Evolutionary conservation across 2,888 invertebrate genomes (phyloP).

Genomic region (Rhingia campestris): DNA sequence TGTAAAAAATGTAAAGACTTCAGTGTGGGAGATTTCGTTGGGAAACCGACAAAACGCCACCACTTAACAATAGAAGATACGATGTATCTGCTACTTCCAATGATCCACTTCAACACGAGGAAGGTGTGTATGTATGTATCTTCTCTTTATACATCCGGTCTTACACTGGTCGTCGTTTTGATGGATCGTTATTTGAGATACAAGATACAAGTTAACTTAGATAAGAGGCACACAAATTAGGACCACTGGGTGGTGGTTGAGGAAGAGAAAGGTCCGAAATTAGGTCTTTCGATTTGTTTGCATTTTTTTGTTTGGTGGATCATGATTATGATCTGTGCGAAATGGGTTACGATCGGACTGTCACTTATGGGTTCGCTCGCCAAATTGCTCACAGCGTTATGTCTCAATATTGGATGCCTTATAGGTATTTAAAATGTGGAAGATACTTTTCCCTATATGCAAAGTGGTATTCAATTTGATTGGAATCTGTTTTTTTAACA

Average conservation of each 20-base stretch:
- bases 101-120: conserved; percentile 37
- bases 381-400: not conserved
- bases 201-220: conserved; percentile 15
- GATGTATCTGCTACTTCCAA: not conserved
- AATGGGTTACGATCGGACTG: conserved; percentile 12
- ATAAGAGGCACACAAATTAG: conserved; percentile 7
- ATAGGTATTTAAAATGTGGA: not conserved
- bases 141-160: conserved; percentile 58
- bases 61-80: conserved; percentile 14
- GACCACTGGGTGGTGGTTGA: conserved; percentile 19
- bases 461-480: no score
- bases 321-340: conserved; percentile 6
- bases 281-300: conserved; percentile 28
- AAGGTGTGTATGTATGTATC: conserved; percentile 45
- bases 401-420: not conserved
- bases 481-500: no score
- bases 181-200: conserved; percentile 9
- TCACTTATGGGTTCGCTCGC: not conserved
- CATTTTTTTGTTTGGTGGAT: not conserved
- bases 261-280: conserved; percentile 56
- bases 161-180: conserved; percentile 20
- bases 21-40: conserved; percentile 62
- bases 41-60: conserved; percentile 51
- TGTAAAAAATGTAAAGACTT: conserved; percentile 12
- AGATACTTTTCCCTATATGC: no score